A percentile compares a stretch with the other conserved stretches of the same genome.
Evolutionary conservation across 2,888 invertebrate genomes (phyloP).

Genomic region (Parapristionchus giblindavisi): DNA sequence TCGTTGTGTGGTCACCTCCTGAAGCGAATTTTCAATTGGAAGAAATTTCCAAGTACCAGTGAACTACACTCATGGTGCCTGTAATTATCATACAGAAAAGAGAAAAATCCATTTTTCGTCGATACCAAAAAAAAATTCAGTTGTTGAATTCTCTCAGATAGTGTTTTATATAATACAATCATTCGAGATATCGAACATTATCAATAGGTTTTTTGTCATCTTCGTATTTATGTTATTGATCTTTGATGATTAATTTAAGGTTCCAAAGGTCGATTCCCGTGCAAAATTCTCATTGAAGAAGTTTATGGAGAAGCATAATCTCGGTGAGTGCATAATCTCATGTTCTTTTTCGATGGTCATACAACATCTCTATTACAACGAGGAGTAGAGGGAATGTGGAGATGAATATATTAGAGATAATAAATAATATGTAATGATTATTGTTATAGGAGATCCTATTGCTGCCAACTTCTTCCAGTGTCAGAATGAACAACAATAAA

Average conservation of each 20-base stretch:
- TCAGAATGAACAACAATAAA: constrained; percentile 61
- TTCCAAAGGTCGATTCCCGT: constrained; percentile 63
- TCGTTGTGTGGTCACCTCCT: too few relatives aligned
- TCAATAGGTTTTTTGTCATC: not conserved
- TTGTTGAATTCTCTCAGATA: too few relatives aligned
- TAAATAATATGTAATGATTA: not conserved
- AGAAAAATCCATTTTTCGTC: too few relatives aligned
- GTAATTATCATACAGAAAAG: too few relatives aligned
- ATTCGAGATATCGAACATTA: not conserved
- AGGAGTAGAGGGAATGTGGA: not conserved
- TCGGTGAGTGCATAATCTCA: constrained; percentile 51
- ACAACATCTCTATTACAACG: not conserved
- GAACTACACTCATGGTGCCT: too few relatives aligned
- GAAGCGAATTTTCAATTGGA: too few relatives aligned
- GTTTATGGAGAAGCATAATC: constrained; percentile 69
- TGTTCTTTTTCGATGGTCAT: not conserved
- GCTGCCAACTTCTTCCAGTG: constrained; percentile 68
- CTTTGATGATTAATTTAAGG: constrained; percentile 40
- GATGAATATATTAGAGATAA: not conserved
- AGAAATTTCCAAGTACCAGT: too few relatives aligned
- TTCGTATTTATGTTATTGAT: not conserved
- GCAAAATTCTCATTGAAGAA: constrained; percentile 69
- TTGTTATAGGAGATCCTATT: constrained; percentile 63
- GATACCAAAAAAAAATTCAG: too few relatives aligned
- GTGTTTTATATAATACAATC: too few relatives aligned